Conservation (phyloP, 2,113 vertebrate genomes). For the Istiophorus platypterus region DNA sequence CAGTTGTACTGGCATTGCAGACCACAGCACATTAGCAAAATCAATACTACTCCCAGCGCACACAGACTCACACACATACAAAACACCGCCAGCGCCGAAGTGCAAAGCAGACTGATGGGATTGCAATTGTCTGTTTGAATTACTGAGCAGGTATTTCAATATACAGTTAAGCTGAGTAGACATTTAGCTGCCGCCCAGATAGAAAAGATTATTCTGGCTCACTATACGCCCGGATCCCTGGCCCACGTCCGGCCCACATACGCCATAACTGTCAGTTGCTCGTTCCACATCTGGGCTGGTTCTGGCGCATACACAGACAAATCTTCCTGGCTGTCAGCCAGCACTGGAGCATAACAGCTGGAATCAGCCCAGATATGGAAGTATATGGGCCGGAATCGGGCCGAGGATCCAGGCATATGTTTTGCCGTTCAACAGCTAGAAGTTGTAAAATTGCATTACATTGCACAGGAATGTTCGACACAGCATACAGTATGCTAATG, state of each 20-base stretch:
- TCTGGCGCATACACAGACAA: no score
- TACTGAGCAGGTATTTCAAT: conserved; percentile 62
- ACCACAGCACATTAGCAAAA: conserved; percentile 78
- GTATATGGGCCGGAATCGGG: no score
- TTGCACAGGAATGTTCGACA: conserved; percentile 8
- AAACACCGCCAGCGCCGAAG: conserved; percentile 30
- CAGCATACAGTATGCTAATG: background rate
- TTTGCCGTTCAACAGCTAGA: no score
- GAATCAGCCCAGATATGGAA: no score
- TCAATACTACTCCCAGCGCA: conserved; percentile 62
- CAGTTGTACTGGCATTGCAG: conserved; percentile 75
- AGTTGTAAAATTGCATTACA: conserved; percentile 31
- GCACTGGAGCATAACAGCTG: no score
- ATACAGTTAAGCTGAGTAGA: conserved; percentile 56
- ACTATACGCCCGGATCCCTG: no score
- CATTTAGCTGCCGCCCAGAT: conserved; percentile 41
- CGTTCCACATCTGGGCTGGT: no score
- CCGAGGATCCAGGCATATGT: no score
- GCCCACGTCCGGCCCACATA: no score
- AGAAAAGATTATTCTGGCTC: no score
- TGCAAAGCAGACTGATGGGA: conserved; percentile 62
- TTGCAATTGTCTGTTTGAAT: conserved; percentile 70
- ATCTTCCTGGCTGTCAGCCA: no score
- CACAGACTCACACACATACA: conserved; percentile 20
- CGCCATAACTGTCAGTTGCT: no score